Conservation (phyloP, 2,888 invertebrate species). For the Ichneumon xanthorius region DNA sequence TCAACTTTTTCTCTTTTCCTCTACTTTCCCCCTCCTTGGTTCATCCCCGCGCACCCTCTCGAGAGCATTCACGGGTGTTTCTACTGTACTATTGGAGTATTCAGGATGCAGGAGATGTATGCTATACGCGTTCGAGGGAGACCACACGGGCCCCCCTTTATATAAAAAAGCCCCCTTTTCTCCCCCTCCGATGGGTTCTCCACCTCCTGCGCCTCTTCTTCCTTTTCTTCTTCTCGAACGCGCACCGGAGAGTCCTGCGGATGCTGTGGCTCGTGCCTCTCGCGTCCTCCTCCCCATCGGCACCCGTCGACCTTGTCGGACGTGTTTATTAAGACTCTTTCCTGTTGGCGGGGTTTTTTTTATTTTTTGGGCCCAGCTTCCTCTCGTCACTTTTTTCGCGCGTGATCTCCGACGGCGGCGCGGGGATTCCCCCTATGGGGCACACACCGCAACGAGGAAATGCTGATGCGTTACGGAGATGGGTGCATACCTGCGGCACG, state of each 20-base stretch:
- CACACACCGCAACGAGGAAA: conserved; percentile 20
- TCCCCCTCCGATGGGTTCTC: background rate
- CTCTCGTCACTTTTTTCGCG: conserved; percentile 57
- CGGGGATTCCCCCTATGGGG: background rate
- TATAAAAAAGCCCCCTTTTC: background rate
- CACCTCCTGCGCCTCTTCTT: background rate
- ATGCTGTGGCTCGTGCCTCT: conserved; percentile 63
- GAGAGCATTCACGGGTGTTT: background rate
- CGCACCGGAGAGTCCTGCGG: conserved; percentile 21
- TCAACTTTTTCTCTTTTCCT: background rate
- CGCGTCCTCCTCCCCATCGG: conserved; percentile 45
- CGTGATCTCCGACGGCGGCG: conserved; percentile 3
- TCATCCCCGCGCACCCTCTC: background rate
- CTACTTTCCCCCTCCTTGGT: background rate
- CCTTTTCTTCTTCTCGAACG: conserved; percentile 32
- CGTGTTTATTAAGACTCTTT: conserved; percentile 79
- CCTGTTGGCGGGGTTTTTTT: conserved; percentile 28
- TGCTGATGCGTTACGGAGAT: background rate
- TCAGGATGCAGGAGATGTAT: background rate
- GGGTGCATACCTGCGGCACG: conserved; percentile 31
- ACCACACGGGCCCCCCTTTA: background rate
- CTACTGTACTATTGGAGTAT: conserved; percentile 37
- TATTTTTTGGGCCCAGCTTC: background rate
- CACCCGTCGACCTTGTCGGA: conserved; percentile 71
- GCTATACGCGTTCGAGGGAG: background rate